Percentiles rank a stretch among this genome's conserved stretches.
Conservation (phyloP, 2,888 invertebrate genomes). For the Chalcosyrphus nemorum region DNA sequence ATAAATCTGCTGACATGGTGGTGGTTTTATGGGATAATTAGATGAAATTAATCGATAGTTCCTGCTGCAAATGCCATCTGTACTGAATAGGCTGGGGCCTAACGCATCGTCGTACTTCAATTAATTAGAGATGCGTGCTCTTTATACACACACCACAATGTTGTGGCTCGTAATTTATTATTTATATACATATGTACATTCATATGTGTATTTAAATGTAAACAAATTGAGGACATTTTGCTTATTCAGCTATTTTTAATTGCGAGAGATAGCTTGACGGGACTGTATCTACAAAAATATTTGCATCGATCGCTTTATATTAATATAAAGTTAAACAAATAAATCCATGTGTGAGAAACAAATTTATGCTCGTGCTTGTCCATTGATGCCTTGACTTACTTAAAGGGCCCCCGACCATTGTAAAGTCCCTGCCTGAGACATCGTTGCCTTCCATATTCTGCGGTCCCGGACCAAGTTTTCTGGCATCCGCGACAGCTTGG, state of each 20-base stretch:
- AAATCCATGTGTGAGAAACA: no score
- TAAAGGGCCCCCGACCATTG: no score
- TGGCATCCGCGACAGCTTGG: no score
- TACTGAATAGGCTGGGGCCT: slow-evolving; percentile 24
- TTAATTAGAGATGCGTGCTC: slow-evolving; percentile 41
- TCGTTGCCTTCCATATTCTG: no score
- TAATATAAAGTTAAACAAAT: no score
- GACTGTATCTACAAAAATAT: background rate
- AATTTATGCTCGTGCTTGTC: no score
- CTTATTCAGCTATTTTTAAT: background rate
- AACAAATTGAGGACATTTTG: background rate
- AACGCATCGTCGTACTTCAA: slow-evolving; percentile 25
- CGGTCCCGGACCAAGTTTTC: no score
- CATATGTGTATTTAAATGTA: background rate
- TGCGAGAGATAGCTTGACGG: background rate
- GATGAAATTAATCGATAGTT: slow-evolving; percentile 50
- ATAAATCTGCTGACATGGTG: slow-evolving; percentile 17
- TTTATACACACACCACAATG: background rate
- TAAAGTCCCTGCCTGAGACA: no score
- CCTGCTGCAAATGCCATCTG: background rate
- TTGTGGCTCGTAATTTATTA: slow-evolving; percentile 33
- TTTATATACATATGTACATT: slow-evolving; percentile 2
- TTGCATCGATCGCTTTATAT: no score
- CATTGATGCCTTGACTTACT: no score
- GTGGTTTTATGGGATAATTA: slow-evolving; percentile 53